Evolutionary conservation across 2,888 invertebrate genomes (phyloP), one percentile per base, ranked within the genome.

Genomic region (Cryptocephalus moraei): DNA sequence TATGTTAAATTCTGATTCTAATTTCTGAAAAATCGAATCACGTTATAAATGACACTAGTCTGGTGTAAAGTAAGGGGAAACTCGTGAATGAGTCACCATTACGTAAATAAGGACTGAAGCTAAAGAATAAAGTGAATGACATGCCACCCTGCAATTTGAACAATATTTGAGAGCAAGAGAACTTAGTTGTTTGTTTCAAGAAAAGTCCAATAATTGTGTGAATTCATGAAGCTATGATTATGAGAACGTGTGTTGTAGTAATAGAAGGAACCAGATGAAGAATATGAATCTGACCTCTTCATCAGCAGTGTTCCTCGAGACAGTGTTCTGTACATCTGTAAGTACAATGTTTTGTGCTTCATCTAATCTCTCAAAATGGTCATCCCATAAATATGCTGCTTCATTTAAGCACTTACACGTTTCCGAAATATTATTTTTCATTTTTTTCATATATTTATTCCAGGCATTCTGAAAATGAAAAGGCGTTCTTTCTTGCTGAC

Each of bases 331-430:
- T 8, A 64, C 44, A 41, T 67, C 65, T 41, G 56, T 46, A 9
- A 60, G 39, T 8, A 62, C 53, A 10, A 64, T 32, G 2, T 32
- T 32, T 44, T 62, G 55, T 9, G 58, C 45, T 33, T 59, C 58
- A 40, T 58, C 46, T 0, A 58, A 45, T 45, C 67, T 52, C 6
- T 51, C 36, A 44, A 62, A 64, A 48, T 67, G 64, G 6, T 45
- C 49, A 46, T 65, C 61, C 61, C 63, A 67, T 13, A 66, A 49
- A 12, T 46, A 50, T 2, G 60, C 48, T 1, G 58, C 55, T 8
- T 47, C 48, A 8, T 51, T 53, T n/a, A 66, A 47, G 47, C 61
- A 65, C 8, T 8, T 44, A 40, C 54, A 56, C 10, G 57, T 59
- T 12, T 53, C 49, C 12, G 58, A 51, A 1, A 62, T 44, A 32